These are phyloP conservation scores for Drosophila helvetica DNA, from an alignment of 2,888 invertebrate species.

Conservation along the genomic window DNA sequence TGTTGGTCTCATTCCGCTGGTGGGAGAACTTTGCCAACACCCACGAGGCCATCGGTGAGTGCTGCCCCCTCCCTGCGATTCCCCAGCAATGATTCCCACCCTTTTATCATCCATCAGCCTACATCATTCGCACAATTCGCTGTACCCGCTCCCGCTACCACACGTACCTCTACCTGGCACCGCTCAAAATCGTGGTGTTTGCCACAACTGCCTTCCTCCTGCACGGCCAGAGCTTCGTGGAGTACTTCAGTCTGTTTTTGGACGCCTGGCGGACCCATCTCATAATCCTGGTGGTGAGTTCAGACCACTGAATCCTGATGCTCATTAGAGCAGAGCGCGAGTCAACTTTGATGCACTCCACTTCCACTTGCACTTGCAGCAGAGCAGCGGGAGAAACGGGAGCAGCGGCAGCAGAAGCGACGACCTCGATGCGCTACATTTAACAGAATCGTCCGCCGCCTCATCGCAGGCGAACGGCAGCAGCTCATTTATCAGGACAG, in stretches of 20 bases:
- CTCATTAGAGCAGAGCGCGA: neutral
- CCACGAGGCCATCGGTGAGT: slow-evolving; percentile 74
- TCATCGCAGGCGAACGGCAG: neutral
- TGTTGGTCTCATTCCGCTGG: slow-evolving; percentile 91
- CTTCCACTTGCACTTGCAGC: slow-evolving; percentile 35
- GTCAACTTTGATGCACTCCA: neutral
- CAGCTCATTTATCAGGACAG: slow-evolving; percentile 30
- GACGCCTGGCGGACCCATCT: slow-evolving; percentile 85
- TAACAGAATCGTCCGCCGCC: slow-evolving; percentile 21
- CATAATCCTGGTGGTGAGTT: slow-evolving; percentile 85
- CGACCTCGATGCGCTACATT: slow-evolving; percentile 35
- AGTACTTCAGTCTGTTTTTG: slow-evolving; percentile 84
- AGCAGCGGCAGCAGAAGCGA: slow-evolving; percentile 46
- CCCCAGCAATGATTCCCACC: neutral
- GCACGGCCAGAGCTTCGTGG: slow-evolving; percentile 73
- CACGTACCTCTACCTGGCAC: slow-evolving; percentile 89
- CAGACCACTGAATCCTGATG: neutral
- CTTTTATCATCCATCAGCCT: slow-evolving; percentile 53
- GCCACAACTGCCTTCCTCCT: slow-evolving; percentile 87
- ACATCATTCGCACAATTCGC: slow-evolving; percentile 82
- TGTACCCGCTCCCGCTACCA: slow-evolving; percentile 89
- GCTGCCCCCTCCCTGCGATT: slow-evolving; percentile 20
- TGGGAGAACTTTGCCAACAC: slow-evolving; percentile 91
- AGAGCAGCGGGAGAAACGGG: slow-evolving; percentile 19
- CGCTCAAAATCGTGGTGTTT: slow-evolving; percentile 92